Evolutionary conservation across 2,113 vertebrate genomes (phyloP), one percentile per base, ranked within the genome.

Genomic region (Larimichthys polyactis): DNA sequence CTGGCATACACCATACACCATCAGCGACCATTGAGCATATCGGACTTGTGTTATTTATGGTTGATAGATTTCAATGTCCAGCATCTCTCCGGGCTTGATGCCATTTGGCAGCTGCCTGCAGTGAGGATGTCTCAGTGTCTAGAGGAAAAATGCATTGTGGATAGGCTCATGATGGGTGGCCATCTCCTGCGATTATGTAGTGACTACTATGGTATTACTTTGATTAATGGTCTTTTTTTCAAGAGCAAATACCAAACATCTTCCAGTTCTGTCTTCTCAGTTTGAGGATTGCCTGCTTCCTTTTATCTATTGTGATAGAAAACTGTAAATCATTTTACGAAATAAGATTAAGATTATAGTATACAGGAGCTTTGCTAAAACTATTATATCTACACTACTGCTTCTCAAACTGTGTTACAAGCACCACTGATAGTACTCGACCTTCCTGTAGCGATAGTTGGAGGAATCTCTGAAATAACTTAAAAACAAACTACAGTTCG

Each of bases 91-190:
- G 46, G n/a, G 36, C 46, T 66, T 2, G 14, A 29, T 64, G 68
- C 76, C 44, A 76, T 75, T 44, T 79, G 67, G n/a, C 77, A 72
- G 77, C 69, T 22, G 77, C 60, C 73, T 67, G 52, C n/a, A 52
- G 46, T 11, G n/a, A 29, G 24, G n/a, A 54, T 12, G 66, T 59
- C 54, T 67, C 52, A 29, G 49, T 69, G 32, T 14, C 11, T 22
- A n/a, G 27, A 72, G 54, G 49, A 49, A 82, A 67, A 80, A 71
- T 49, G 11, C 16, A 79, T 52, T 36, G 24, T 9, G 48, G 58
- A 44, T 52, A 27, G 36, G 36, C 36, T 36, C 36, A 36, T 36
- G 36, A 36, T 36, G 36, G 36, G 36, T 8, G 36, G 36, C 36
- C 36, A 36, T 36, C 36, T 8, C 36, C 36, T 36, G 36, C 36